These are phyloP conservation scores for Danaus chrysippus DNA, from an alignment of 2,888 invertebrate species.

Conservation along the genomic window DNA sequence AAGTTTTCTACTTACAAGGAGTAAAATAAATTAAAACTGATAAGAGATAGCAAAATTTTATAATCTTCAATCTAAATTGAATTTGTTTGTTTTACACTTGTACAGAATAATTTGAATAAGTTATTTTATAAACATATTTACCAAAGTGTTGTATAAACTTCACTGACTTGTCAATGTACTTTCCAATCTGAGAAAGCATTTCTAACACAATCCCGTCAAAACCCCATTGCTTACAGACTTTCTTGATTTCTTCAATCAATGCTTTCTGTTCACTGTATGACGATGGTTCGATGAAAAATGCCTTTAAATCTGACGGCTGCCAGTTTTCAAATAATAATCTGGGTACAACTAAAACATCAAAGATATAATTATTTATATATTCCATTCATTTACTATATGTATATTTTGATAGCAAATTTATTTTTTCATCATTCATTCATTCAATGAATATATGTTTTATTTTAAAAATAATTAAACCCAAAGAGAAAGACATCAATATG, in stretches of 20 bases:
- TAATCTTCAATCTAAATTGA: not conserved
- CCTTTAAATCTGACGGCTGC: conserved; percentile 85
- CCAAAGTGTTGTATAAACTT: conserved; percentile 83
- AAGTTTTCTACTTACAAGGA: too few relatives aligned
- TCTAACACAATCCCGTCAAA: conserved; percentile 96
- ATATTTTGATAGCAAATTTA: too few relatives aligned
- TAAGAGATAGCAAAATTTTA: too few relatives aligned
- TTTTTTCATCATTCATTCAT: too few relatives aligned
- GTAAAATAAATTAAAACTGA: too few relatives aligned
- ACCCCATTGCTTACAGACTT: conserved; percentile 84
- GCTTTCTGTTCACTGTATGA: conserved; percentile 83
- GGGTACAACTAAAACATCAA: conserved; percentile 85
- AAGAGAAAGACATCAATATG: too few relatives aligned
- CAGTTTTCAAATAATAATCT: conserved; percentile 94
- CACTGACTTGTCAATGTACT: conserved; percentile 83
- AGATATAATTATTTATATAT: conserved; percentile 11
- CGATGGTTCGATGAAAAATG: conserved; percentile 82
- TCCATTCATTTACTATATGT: too few relatives aligned
- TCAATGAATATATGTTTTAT: too few relatives aligned
- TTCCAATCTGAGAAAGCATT: conserved; percentile 87
- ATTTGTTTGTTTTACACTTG: too few relatives aligned
- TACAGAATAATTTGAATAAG: too few relatives aligned
- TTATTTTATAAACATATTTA: conserved; percentile 44
- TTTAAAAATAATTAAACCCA: too few relatives aligned
- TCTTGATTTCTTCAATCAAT: conserved; percentile 83